Evolutionary conservation across 2,113 vertebrate genomes (phyloP), one percentile per base, ranked within the genome.

Genomic region (Pachycephala philippinensis): DNA sequence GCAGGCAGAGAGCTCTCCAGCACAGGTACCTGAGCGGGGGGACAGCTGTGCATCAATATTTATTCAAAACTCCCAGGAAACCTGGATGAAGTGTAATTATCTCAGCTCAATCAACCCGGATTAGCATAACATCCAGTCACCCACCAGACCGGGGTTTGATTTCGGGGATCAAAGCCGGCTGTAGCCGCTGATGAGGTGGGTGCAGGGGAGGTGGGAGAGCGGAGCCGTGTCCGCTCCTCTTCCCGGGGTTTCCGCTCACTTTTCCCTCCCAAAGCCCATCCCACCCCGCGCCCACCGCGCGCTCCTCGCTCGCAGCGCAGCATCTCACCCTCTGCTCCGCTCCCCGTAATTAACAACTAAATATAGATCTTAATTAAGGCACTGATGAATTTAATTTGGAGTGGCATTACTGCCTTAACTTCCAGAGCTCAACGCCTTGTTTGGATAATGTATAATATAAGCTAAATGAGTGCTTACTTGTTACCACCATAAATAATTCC

Each of bases 331-430:
- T 69, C 71, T 68, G 76, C 97, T 97, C 97, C 81, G 11, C 98
- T 97, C 96, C 96, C 95, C 97, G 94, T 98, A 97, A 98, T 98
- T 98, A 98, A 97, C 95, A 97, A 91, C 98, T 97, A 98, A 98
- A 98, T 97, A 97, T 98, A 98, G 98, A 97, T 97, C 98, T 98
- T 98, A 98, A 98, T 98, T 98, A 98, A 98, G 97, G 97, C 96
- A 76, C 97, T 98, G 98, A 98, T 98, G 97, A 98, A 98, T 98
- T 98, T 98, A 98, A 98, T 98, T 98, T 97, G 90, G 98, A 98
- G 98, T 96, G 97, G 98, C 95, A 94, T 98, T 97, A 95, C 97
- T 96, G 97, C 98, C 96, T 97, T 97, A 96, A 97, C 96, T 97
- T 92, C 88, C 92, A 84, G 95, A 87, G 96, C 97, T 94, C 91